Base-by-base conservation (phyloP, 2,113 vertebrate genomes). In the Cynocephalus volans region DNA sequence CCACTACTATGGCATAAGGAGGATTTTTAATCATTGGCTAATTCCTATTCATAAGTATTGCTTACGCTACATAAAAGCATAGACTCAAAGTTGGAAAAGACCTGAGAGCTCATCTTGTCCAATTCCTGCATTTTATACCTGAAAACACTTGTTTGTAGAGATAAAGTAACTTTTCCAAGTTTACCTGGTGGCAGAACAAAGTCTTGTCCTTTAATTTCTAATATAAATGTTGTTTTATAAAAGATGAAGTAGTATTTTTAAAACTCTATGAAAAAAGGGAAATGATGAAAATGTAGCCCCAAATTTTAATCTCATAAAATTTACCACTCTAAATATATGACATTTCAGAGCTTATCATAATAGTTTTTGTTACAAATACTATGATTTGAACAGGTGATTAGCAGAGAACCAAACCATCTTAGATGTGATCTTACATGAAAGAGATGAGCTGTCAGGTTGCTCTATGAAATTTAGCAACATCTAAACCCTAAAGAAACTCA, bases 1-100 rank as follows among this genome's bases (percentile, higher is more conserved):
- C 56, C 84, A 2, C 72, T 54, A 36, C 58, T 41, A 50, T 54
- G 36, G 64, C 45, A 48, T 89, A 31, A 65, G 64, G 36, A 92
- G 82, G 26, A 45, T 69, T 90, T 96, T 94, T 65, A 96, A 87
- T 92, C 21, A 87, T 79, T 36, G 93, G 36, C 58, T 92, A 89
- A 96, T 83, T 90, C 36, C 73, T 86, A 48, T 14, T 93, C 82
- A 50, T 69, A 83, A 93, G 72, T 73, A 81, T 36, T 94, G 41
- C 3, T 83, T 86, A 92, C 36, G 11, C 33, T 94, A 81, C 19
- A 56, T n/a, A 75, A 95, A 93, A 90, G 23, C 6, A 48, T 15
- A 60, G 81, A 62, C 17, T 91, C 50, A 72, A 67, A 90, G 13
- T 67, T 84, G 54, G 48, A 62, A 81, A 75, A 83, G 1, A 14